Evolutionary conservation across 2,888 invertebrate species (phyloP).

Genomic region (Eristalis tenax): DNA sequence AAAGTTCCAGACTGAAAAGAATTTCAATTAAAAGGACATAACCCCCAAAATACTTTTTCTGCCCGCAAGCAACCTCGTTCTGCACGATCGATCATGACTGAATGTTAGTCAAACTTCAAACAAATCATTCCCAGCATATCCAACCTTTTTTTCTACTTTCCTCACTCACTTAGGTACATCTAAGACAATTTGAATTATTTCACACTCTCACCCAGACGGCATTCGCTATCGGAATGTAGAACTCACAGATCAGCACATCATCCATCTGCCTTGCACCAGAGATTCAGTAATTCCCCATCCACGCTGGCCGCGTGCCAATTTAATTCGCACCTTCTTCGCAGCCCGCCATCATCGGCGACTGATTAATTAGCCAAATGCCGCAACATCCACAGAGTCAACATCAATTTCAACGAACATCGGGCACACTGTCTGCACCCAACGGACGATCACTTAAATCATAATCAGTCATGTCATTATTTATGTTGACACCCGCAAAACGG

Average conservation of each 20-base stretch:
- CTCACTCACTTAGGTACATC: not conserved
- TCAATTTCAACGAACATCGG: conserved; percentile 26
- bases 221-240: conserved; percentile 32
- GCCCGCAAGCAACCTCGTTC: too few species aligned
- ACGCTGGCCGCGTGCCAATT: conserved; percentile 45
- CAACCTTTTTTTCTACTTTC: not conserved
- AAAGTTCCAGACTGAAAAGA: too few species aligned
- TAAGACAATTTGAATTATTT: conserved; percentile 39
- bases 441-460: conserved; percentile 56
- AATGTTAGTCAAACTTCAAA: not conserved
- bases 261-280: conserved; percentile 14
- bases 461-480: conserved; percentile 58
- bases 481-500: conserved; percentile 50
- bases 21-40: too few species aligned
- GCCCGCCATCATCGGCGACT: conserved; percentile 6
- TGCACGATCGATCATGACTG: too few species aligned
- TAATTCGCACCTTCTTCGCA: conserved; percentile 31
- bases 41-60: too few species aligned
- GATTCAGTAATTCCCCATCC: conserved; percentile 8
- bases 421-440: conserved; percentile 13
- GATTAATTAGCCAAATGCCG: conserved; percentile 58
- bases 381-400: conserved; percentile 12
- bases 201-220: conserved; percentile 34
- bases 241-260: conserved; percentile 45
- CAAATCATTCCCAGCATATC: not conserved